Conservation (phyloP, 2,113 vertebrate species). For the Peromyscus leucopus region DNA sequence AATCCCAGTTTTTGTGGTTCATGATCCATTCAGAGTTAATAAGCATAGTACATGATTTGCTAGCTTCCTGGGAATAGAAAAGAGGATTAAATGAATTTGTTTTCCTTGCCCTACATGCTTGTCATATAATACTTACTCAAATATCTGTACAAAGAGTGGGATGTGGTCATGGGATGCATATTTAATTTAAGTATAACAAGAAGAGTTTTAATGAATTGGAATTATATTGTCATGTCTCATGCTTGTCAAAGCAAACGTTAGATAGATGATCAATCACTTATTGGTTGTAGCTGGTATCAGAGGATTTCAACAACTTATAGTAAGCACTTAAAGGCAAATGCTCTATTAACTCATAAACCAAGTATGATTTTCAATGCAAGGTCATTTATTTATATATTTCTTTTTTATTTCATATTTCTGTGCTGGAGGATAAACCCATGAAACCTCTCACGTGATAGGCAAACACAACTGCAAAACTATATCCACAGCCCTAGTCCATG, state of each 20-base stretch:
- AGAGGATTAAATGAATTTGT: not conserved
- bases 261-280: not conserved
- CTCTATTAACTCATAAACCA: slow-evolving; percentile 14
- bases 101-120: not conserved
- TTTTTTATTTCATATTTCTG: not conserved
- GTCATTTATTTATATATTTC: not conserved
- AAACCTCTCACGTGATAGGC: not conserved
- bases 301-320: not conserved
- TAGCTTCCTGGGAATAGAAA: not conserved
- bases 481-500: not conserved
- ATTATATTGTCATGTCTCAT: not conserved
- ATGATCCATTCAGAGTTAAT: slow-evolving; percentile 2
- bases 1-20: not conserved
- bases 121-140: not conserved
- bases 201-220: not conserved
- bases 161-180: not conserved
- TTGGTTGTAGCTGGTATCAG: not conserved
- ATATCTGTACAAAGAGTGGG: slow-evolving; percentile 7
- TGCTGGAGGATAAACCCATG: not conserved
- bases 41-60: no score
- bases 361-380: not conserved
- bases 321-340: not conserved
- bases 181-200: not conserved
- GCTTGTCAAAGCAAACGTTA: not conserved
- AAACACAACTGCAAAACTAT: not conserved